A percentile compares a stretch with the other conserved stretches of the same genome.
These are phyloP conservation scores for Adelphocoris suturalis DNA, from an alignment of 2,888 invertebrate genomes.

Conservation along the genomic window DNA sequence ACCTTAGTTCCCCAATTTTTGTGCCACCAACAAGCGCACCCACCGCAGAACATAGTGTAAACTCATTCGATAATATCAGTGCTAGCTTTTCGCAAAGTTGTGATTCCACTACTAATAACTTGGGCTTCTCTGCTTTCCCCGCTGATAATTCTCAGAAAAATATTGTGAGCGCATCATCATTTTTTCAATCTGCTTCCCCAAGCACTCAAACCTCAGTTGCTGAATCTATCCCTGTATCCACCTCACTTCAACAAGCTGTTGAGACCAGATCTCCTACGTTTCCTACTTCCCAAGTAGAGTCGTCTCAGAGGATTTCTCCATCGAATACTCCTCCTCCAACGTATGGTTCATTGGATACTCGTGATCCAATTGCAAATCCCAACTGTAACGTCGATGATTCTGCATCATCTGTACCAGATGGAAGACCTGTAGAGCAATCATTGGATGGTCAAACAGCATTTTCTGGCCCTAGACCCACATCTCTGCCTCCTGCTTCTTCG, in stretches of 20 bases:
- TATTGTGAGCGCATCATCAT: constrained; percentile 54
- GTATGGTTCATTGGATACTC: constrained; percentile 57
- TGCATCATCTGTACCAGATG: constrained; percentile 10
- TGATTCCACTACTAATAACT: neutral
- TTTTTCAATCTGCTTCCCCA: constrained; percentile 37
- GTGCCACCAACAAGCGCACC: neutral
- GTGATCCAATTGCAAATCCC: neutral
- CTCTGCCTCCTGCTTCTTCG: constrained; percentile 80
- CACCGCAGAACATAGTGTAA: neutral
- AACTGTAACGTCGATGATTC: neutral
- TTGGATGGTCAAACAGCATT: neutral
- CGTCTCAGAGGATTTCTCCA: constrained; percentile 12
- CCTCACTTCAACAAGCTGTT: neutral
- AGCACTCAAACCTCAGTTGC: constrained; percentile 23
- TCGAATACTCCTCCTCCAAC: constrained; percentile 69
- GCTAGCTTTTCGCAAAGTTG: neutral
- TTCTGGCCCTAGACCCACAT: neutral
- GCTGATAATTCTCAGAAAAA: neutral
- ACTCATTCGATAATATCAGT: constrained; percentile 23
- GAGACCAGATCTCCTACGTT: constrained; percentile 10
- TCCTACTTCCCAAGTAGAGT: constrained; percentile 13
- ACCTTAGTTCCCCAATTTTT: neutral
- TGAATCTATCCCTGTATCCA: neutral
- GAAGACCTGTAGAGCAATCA: neutral
- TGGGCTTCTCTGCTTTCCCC: neutral